These are phyloP conservation scores for Bombus balteatus DNA, from an alignment of 1,140 invertebrate species.

Conservation along the genomic window DNA sequence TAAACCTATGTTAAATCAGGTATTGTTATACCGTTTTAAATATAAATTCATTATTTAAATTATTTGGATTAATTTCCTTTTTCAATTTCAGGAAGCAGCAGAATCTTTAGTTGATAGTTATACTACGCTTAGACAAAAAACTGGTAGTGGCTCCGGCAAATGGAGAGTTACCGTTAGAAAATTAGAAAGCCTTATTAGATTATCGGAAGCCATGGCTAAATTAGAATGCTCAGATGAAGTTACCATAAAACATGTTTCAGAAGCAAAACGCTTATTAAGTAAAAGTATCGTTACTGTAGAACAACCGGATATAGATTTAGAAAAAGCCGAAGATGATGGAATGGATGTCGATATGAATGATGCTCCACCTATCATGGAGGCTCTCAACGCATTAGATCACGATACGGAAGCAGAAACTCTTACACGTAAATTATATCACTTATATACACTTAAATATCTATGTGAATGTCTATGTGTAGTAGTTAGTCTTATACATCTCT, in stretches of 20 bases:
- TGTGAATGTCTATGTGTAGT: not conserved
- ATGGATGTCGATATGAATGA: conserved; percentile 83
- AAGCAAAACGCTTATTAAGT: conserved; percentile 95
- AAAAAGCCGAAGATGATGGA: conserved; percentile 87
- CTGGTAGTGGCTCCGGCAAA: conserved; percentile 87
- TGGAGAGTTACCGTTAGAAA: conserved; percentile 99
- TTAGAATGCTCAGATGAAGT: conserved; percentile 97
- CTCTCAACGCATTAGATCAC: conserved; percentile 73
- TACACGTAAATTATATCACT: conserved; percentile 15
- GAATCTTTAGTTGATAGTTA: conserved; percentile 95
- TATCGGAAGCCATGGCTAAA: conserved; percentile 98
- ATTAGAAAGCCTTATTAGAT: conserved; percentile 97
- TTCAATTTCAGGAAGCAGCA: conserved; percentile 87
- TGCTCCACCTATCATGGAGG: conserved; percentile 73
- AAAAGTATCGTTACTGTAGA: conserved; percentile 99
- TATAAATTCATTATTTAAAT: not conserved
- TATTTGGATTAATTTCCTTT: not conserved
- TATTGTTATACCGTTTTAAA: conserved; percentile 46
- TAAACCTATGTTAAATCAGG: conserved; percentile 93
- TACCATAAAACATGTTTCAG: conserved; percentile 93
- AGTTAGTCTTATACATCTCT: not conserved
- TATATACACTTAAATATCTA: not conserved
- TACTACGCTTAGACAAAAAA: conserved; percentile 92
- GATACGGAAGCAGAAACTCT: conserved; percentile 57
- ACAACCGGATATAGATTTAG: conserved; percentile 97